A percentile compares a stretch with the other conserved stretches of the same genome.
phyloP scores from a whole-genome alignment of 2,113 vertebrate genomes.

The Stictonetta naevosa region DNA sequence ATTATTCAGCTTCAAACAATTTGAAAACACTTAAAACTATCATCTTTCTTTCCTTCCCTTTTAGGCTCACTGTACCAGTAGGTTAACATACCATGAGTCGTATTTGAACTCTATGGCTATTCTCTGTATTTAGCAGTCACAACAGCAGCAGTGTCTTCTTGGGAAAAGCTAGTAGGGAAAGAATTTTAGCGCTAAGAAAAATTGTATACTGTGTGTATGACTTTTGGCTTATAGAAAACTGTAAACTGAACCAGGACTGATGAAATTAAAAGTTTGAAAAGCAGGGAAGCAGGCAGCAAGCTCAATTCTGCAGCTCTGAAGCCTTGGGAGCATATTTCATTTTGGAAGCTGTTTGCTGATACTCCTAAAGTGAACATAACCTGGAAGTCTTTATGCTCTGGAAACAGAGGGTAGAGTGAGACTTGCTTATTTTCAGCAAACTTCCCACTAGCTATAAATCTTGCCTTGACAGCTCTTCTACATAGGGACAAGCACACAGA shows the following conservation, averaged over 20 bases:
- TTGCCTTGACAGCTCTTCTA: not conserved
- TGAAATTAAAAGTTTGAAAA: not conserved
- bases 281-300: not conserved
- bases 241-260: not conserved
- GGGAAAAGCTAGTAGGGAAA: not conserved
- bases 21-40: not conserved
- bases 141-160: not conserved
- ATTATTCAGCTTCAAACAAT: not conserved
- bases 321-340: accelerated
- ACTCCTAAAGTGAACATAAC: accelerated
- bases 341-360: not conserved
- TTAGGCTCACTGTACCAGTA: not conserved
- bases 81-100: not conserved
- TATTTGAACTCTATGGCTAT: not conserved
- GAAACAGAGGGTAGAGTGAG: not conserved
- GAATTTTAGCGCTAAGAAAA: not conserved
- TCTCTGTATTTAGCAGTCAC: not conserved
- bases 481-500: not conserved
- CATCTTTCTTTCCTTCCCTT: not conserved
- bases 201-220: not conserved
- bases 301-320: not conserved
- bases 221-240: not conserved
- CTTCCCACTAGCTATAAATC: not conserved
- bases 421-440: not conserved
- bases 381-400: not conserved